Percentiles rank a stretch among this genome's conserved stretches.
phyloP scores from a whole-genome alignment of 2,113 vertebrate genomes.

The Pyrgilauda ruficollis region DNA sequence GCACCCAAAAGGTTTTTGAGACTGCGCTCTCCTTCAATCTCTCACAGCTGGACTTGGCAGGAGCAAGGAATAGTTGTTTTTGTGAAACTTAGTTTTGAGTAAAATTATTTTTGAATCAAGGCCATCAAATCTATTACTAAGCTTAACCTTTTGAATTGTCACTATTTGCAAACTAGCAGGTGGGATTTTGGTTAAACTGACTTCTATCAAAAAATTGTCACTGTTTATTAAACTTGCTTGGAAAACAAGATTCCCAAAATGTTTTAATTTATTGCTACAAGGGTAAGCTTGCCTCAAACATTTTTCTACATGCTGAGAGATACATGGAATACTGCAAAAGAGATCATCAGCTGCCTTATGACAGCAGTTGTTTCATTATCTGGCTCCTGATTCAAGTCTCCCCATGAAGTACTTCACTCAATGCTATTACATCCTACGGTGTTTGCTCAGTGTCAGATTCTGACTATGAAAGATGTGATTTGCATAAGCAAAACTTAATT shows the following conservation, averaged over 20 bases:
- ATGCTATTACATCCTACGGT: not conserved
- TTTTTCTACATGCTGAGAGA: not conserved
- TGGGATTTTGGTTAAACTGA: not conserved
- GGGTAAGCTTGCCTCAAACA: not conserved
- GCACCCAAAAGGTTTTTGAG: not conserved
- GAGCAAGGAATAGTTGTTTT: not conserved
- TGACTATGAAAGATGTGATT: not conserved
- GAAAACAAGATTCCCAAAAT: not conserved
- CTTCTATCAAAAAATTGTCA: not conserved
- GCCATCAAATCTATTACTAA: not conserved
- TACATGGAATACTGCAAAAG: not conserved
- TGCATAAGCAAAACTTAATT: not conserved
- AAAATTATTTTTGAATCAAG: not conserved
- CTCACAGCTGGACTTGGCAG: not conserved
- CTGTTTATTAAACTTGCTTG: not conserved
- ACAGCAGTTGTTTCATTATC: conserved; percentile 8
- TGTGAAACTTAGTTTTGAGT: not conserved
- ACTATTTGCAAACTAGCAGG: not conserved
- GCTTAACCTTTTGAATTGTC: not conserved
- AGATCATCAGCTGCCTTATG: conserved; percentile 5
- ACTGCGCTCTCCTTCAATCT: rapidly evolving
- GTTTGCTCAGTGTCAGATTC: not conserved
- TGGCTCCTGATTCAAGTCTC: not conserved
- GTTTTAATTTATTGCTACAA: not conserved
- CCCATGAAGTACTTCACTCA: not conserved